Evolutionary conservation across 2,888 invertebrate genomes (phyloP).

Genomic region (Cryptocephalus primarius): DNA sequence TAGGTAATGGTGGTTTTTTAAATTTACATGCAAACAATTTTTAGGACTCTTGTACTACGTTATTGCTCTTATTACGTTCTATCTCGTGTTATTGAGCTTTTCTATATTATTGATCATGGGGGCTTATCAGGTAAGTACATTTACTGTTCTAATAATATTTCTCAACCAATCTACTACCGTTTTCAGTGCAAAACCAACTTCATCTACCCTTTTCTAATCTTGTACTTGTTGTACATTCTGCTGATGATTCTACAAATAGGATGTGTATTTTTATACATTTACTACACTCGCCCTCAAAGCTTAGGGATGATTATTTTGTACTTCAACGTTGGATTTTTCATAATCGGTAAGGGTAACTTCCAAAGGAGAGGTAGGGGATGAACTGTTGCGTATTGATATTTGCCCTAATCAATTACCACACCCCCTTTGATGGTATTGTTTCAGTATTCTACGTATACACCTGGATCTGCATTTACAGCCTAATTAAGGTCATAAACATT

Average conservation of each 20-base stretch:
- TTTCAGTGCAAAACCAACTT: neutral
- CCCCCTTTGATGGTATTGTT: neutral
- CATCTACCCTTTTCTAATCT: neutral
- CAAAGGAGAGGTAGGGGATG: no score
- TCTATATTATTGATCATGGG: conserved; percentile 1
- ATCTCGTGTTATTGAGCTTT: neutral
- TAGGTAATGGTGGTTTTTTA: neutral
- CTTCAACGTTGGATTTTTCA: neutral
- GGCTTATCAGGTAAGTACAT: neutral
- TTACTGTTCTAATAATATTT: neutral
- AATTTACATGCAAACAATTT: neutral
- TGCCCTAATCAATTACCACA: no score
- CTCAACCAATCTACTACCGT: neutral
- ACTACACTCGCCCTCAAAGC: neutral
- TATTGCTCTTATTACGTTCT: neutral
- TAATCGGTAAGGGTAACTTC: neutral
- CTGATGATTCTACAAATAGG: neutral
- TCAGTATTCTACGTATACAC: neutral
- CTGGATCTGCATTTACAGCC: neutral
- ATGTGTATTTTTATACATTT: neutral
- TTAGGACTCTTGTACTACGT: neutral
- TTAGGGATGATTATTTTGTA: conserved; percentile 1
- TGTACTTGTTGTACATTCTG: neutral
- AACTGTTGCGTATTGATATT: no score
- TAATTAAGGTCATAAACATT: neutral